phyloP scores from a whole-genome alignment of 2,797 vertebrate genomes.

The Acomys russatus region DNA sequence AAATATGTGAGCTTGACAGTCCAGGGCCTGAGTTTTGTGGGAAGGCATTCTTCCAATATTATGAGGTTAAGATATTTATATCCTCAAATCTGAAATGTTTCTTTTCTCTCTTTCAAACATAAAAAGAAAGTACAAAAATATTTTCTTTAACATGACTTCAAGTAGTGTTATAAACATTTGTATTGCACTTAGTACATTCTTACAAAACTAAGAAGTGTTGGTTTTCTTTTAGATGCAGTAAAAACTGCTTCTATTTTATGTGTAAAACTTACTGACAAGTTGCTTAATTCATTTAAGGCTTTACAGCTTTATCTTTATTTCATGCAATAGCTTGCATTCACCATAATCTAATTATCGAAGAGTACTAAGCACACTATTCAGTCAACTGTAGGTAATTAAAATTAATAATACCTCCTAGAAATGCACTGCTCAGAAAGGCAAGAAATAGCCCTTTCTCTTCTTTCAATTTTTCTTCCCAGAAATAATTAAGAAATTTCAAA shows the following conservation, averaged over 20 bases:
- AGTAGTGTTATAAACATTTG: constrained; percentile 53
- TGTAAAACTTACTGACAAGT: constrained; percentile 61
- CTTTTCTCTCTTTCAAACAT: constrained; percentile 57
- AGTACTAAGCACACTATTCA: constrained; percentile 44
- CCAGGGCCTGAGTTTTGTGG: constrained; percentile 16
- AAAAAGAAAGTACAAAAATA: constrained; percentile 69
- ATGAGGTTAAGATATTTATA: constrained; percentile 70
- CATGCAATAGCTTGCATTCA: constrained; percentile 34
- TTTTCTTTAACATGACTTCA: constrained; percentile 39
- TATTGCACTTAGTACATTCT: constrained; percentile 31
- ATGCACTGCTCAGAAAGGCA: background rate
- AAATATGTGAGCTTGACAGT: constrained; percentile 58
- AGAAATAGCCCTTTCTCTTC: constrained; percentile 58
- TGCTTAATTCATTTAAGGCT: too few relatives aligned
- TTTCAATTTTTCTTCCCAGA: constrained; percentile 26
- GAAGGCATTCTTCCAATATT: constrained; percentile 62
- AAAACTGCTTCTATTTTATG: constrained; percentile 42
- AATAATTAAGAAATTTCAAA: constrained; percentile 56
- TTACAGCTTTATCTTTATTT: constrained; percentile 58
- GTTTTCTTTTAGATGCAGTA: constrained; percentile 62
- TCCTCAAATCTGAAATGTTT: constrained; percentile 65
- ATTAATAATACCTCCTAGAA: constrained; percentile 57
- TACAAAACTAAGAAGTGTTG: constrained; percentile 13
- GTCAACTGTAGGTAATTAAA: constrained; percentile 55
- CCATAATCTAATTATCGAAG: constrained; percentile 44